These are phyloP conservation scores for Octonoba sinensis DNA, from an alignment of 2,888 invertebrate species.

Conservation along the genomic window DNA sequence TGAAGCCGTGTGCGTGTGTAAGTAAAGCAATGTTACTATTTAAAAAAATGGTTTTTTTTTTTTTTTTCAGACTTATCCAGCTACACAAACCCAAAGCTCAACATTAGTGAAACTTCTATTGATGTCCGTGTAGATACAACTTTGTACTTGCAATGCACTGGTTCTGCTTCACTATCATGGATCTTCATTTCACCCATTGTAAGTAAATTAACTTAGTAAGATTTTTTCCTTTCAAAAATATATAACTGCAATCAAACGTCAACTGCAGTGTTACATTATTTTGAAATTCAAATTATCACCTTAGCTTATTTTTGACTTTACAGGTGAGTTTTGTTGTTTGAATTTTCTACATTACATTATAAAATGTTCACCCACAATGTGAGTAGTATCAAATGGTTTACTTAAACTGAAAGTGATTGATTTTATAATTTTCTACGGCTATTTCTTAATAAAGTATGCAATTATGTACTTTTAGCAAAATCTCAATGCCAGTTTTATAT, in stretches of 20 bases:
- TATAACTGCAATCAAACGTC: neutral
- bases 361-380: too few relatives aligned
- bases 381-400: too few relatives aligned
- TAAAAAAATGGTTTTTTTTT: too few relatives aligned
- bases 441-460: too few relatives aligned
- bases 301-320: neutral
- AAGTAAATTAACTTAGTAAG: neutral
- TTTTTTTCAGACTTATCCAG: too few relatives aligned
- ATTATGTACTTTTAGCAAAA: too few relatives aligned
- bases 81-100: neutral
- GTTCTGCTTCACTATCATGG: conserved; percentile 70
- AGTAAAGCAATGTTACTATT: too few relatives aligned
- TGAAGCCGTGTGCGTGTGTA: too few relatives aligned
- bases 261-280: neutral
- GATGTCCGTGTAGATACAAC: conserved; percentile 69
- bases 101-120: conserved; percentile 55
- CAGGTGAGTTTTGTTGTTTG: conserved; percentile 1
- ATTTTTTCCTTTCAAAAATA: neutral
- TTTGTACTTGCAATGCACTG: conserved; percentile 68
- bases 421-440: too few relatives aligned
- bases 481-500: too few relatives aligned
- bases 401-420: too few relatives aligned
- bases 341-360: neutral
- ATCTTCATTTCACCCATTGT: conserved; percentile 33
- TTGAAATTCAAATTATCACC: neutral